These are phyloP conservation scores for Myrmophylax atrothorax DNA, from an alignment of 2,113 vertebrate species.

Conservation along the genomic window DNA sequence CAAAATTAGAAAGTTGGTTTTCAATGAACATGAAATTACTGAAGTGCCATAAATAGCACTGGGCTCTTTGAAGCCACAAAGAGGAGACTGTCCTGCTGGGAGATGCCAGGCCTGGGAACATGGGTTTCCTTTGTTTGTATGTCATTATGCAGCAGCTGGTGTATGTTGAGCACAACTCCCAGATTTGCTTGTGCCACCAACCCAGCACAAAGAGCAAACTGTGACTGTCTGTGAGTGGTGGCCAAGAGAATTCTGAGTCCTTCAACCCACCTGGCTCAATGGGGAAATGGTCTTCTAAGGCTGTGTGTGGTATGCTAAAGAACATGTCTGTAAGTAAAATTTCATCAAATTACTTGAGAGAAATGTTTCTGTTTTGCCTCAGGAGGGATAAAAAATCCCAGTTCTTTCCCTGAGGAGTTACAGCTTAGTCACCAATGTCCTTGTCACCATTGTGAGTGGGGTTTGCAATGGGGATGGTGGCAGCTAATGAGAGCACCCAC, in stretches of 20 bases:
- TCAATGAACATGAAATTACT: neutral
- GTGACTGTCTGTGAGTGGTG: fast-evolving
- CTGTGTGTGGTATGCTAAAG: fast-evolving
- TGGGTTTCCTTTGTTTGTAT: neutral
- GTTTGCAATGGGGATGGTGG: neutral
- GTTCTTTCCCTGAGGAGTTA: neutral
- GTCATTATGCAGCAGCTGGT: neutral
- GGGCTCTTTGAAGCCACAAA: slow-evolving; percentile 34
- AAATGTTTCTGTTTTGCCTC: neutral
- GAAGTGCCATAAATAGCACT: neutral
- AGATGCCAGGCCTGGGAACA: slow-evolving; percentile 35
- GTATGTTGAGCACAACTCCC: neutral
- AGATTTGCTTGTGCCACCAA: neutral
- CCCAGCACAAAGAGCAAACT: neutral
- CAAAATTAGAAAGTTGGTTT: slow-evolving; percentile 30
- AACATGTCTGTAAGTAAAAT: neutral
- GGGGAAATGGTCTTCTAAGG: neutral
- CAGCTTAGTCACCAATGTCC: fast-evolving
- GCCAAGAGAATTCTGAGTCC: neutral
- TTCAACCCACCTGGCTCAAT: neutral
- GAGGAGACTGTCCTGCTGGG: slow-evolving; percentile 21
- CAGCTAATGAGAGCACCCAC: neutral
- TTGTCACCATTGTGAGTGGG: neutral
- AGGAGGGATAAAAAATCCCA: neutral
- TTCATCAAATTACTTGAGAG: neutral